phyloP scores from a whole-genome alignment of 2,113 vertebrate genomes.

The Cranoglanis bouderius region DNA sequence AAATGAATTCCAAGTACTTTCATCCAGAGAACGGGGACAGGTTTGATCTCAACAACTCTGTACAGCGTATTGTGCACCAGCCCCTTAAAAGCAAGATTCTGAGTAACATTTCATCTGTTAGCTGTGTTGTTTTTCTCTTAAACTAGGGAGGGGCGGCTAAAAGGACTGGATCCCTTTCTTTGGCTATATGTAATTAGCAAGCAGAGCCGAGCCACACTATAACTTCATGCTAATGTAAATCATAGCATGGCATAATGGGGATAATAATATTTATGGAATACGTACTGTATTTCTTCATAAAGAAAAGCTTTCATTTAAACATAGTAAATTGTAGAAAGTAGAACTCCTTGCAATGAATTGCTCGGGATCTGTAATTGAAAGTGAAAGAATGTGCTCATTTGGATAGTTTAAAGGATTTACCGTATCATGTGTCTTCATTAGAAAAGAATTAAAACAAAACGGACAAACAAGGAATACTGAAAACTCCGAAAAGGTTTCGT shows the following conservation, averaged over 20 bases:
- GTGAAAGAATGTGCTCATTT: neutral
- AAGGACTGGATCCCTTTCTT: neutral
- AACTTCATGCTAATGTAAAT: neutral
- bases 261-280: neutral
- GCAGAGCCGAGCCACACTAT: neutral
- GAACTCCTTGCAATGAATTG: neutral
- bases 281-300: neutral
- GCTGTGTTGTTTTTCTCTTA: neutral
- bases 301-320: neutral
- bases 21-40: neutral
- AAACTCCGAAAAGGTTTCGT: neutral
- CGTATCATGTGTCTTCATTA: neutral
- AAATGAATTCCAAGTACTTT: neutral
- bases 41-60: neutral
- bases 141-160: neutral
- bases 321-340: neutral
- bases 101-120: neutral
- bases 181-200: neutral
- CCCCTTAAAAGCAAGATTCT: neutral
- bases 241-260: neutral
- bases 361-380: neutral
- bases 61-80: neutral
- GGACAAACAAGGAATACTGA: neutral
- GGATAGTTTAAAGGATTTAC: neutral
- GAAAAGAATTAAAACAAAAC: neutral